Evolutionary conservation across 2,888 invertebrate species (phyloP), one percentile per base, ranked within the genome.

Genomic region (Acronicta leporina): DNA sequence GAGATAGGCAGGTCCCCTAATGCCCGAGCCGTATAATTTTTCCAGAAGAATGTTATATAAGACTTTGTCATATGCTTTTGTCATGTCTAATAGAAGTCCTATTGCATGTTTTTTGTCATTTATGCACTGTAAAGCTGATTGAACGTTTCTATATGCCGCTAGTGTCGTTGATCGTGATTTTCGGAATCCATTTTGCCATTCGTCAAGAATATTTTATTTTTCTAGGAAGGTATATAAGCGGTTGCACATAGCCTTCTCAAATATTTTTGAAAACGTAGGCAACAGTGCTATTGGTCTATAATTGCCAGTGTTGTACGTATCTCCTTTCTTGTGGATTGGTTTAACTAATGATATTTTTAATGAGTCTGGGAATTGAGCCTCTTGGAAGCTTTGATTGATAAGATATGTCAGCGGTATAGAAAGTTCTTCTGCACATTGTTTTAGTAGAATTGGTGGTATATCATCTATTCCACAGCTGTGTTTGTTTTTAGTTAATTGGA

Each of bases 391-490:
- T 6, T 40, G 40, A 40, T 40, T 40, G 13, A 40, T 40, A 4
- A 40, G n/a, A n/a, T 0, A n/a, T 40, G 40, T 40, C 5, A 40
- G 40, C 6, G 40, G 40, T 13, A 40, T 40, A 3, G 40, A 40
- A 5, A 40, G 40, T 40, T 40, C 40, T n/a, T n/a, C n/a, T n/a
- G 40, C 27, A 27, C 27, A 27, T 27, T 27, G 27, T 27, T 27
- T 27, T 27, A 27, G 27, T 27, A 27, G 27, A 13, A n/a, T 40
- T 13, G 40, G n/a, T 40, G 40, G 40, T n/a, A 40, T 40, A 40
- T 40, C 40, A n/a, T 40, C 40, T 40, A 40, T 40, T n/a, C 40
- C 40, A n/a, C 40, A 40, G 6, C 40, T 40, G 7, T 40, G 27
- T 27, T 27, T 40, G 11, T 40, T 40, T 40, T 40, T 40, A n/a